Percentiles rank a stretch among this genome's conserved stretches.
Conservation (phyloP, 2,113 vertebrate species). For the Silurus meridionalis region DNA sequence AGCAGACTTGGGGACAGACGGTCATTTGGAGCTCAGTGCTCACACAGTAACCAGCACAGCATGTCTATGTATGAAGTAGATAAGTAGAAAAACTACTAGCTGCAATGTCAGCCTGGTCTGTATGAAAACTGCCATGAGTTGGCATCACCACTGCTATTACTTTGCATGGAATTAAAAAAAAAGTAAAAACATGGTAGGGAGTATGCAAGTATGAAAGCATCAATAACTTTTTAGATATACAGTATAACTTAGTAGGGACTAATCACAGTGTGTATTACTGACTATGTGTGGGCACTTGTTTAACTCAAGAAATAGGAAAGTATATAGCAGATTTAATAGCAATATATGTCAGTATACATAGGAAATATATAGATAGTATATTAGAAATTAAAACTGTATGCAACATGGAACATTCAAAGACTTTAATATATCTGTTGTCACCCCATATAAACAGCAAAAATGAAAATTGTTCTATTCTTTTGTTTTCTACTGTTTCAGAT, state of each 20-base stretch:
- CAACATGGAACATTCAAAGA: background rate
- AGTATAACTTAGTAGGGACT: background rate
- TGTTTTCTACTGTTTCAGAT: background rate
- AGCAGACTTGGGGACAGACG: conserved; percentile 69
- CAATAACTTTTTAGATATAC: background rate
- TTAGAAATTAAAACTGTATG: background rate
- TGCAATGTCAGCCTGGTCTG: background rate
- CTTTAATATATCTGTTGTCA: background rate
- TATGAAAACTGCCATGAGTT: background rate
- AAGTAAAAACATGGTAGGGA: background rate
- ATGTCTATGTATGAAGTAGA: conserved; percentile 10
- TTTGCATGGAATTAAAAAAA: background rate
- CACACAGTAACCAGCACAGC: conserved; percentile 24
- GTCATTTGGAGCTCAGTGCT: conserved; percentile 61
- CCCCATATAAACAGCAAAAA: background rate
- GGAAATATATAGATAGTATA: background rate
- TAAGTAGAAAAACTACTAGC: conserved; percentile 16
- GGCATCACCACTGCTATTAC: background rate
- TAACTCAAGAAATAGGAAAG: background rate
- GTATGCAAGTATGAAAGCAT: background rate
- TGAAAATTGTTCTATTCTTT: background rate
- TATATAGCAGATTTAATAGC: background rate
- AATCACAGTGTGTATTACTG: background rate
- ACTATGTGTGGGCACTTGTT: background rate
- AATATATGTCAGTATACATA: background rate